Base-by-base conservation (phyloP, 2,888 invertebrate species). In the Spisula solida region DNA sequence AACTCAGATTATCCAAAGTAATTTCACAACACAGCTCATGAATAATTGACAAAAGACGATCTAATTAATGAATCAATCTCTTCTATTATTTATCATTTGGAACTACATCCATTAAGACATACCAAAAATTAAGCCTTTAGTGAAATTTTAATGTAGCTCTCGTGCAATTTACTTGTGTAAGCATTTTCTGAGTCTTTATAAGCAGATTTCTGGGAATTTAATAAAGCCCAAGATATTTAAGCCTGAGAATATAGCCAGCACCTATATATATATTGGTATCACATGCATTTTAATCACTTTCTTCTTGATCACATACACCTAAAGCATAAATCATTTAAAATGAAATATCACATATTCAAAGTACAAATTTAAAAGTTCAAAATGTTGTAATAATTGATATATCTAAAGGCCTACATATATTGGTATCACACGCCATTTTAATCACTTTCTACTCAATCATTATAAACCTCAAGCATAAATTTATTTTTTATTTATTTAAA, bases 71-170 rank as follows among this genome's bases (percentile, higher is more conserved):
- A 34, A 75, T 34, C 75, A 31, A 31, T 31, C 10, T 31, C 16
- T 1, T 75, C 75, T 31, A 75, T 34, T 75, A 75, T 75, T 75
- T 75, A 75, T 75, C 75, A 75, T 75, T 75, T 34, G 5, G 31
- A 75, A 75, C 25, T 31, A 31, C 75, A 75, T 75, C 34, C 75
- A 75, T 75, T 75, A 75, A 60, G 31, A 75, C 75, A 75, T 18
- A 34, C 18, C 25, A 75, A 75, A 75, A 75, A 34, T 34, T 75
- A 75, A 34, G 75, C 16, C n/a, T 20, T 75, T 34, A 34, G 75
- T 75, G 18, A 75, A 75, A 75, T 75, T 34, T 75, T 75, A 34
- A 14, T 75, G 34, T 31, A 75, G 18, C 29, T 18, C 8, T 75
- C 16, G 6, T 16, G 31, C 18, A 29, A 75, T 18, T 14, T 14